These are phyloP conservation scores for Neogale vison DNA, from an alignment of 2,113 vertebrate species.

Conservation along the genomic window DNA sequence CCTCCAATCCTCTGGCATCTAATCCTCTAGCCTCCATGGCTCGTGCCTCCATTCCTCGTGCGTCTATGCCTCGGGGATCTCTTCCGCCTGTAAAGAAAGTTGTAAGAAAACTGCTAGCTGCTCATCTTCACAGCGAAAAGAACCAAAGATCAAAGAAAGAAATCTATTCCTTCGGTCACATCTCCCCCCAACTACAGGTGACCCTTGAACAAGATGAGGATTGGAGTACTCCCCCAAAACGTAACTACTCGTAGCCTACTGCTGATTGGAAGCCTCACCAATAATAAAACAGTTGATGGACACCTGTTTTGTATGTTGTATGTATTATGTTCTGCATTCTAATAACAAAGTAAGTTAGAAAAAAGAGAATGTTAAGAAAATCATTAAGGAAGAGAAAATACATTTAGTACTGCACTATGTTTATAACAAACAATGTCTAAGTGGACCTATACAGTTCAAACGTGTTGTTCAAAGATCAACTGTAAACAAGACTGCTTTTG, in stretches of 20 bases:
- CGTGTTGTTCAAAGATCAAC: background rate
- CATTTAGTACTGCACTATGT: background rate
- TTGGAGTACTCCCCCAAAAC: background rate
- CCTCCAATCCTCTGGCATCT: slow-evolving; percentile 83
- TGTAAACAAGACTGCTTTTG: background rate
- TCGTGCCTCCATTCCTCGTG: slow-evolving; percentile 88
- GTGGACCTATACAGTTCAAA: background rate
- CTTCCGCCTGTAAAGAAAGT: slow-evolving; percentile 86
- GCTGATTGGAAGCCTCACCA: background rate
- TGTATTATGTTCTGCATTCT: background rate
- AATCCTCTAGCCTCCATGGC: slow-evolving; percentile 88
- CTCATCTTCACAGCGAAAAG: background rate
- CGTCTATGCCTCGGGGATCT: slow-evolving; percentile 88
- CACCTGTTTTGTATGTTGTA: background rate
- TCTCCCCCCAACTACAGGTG: background rate
- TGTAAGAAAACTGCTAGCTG: slow-evolving; percentile 39
- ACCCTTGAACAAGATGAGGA: background rate
- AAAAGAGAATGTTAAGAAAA: background rate
- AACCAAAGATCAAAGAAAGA: slow-evolving; percentile 20
- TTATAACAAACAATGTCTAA: background rate
- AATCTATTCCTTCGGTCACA: slow-evolving; percentile 42
- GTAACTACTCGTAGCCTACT: background rate
- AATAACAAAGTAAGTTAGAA: background rate
- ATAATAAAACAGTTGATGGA: background rate
- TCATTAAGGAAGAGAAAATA: background rate